Conservation (phyloP, 2,797 vertebrate species). For the Labeo calbasu region DNA sequence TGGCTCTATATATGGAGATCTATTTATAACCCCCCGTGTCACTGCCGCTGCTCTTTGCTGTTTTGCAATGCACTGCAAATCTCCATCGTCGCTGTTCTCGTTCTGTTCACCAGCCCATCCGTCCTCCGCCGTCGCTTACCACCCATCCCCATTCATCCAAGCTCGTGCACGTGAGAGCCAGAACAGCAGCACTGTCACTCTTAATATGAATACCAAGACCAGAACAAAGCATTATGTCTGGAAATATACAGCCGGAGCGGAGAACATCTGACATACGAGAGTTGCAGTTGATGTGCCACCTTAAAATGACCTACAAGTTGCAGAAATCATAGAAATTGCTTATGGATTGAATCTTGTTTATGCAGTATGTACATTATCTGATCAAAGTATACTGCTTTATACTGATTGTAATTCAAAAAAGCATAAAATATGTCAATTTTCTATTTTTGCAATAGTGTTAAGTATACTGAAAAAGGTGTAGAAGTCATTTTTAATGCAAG, state of each 20-base stretch:
- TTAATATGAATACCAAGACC: neutral
- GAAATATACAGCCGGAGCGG: neutral
- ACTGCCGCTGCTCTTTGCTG: conserved; percentile 17
- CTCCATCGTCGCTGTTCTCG: conserved; percentile 6
- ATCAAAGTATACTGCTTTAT: neutral
- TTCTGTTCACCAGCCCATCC: conserved; percentile 14
- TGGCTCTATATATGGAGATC: conserved; percentile 30
- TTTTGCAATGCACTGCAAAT: conserved; percentile 34
- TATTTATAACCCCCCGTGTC: conserved; percentile 38
- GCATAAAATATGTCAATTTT: neutral
- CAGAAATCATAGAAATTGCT: neutral
- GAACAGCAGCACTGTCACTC: conserved; percentile 6
- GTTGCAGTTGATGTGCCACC: neutral
- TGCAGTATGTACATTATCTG: neutral
- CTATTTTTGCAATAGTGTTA: neutral
- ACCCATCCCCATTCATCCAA: conserved; percentile 7
- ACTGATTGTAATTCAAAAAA: neutral
- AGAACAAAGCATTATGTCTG: neutral
- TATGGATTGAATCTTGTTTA: neutral
- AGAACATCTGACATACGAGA: neutral
- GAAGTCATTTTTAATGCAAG: neutral
- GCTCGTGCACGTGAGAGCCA: neutral
- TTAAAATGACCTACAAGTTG: neutral
- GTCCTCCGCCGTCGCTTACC: conserved; percentile 6
- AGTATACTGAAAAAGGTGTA: neutral